Conservation (phyloP, 2,113 vertebrate species). For the Nothobranchius kuhntae region DNA sequence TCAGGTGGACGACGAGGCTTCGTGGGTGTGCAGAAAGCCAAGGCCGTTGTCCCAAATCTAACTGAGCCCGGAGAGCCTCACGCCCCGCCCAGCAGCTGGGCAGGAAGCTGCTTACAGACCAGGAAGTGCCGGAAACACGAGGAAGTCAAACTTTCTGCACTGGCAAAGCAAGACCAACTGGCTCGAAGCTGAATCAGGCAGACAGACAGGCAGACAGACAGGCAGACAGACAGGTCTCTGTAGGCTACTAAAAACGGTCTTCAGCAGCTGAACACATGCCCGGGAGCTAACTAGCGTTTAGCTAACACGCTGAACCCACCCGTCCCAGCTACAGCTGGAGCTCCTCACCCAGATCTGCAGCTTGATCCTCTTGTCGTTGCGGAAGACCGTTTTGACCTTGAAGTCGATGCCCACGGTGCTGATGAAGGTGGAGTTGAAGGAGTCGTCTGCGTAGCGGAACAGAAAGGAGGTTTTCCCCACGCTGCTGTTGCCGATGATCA, state of each 20-base stretch:
- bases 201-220: too few relatives aligned
- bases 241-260: not conserved
- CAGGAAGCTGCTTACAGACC: not conserved
- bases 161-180: constrained; percentile 14
- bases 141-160: constrained; percentile 31
- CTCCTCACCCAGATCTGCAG: constrained; percentile 90
- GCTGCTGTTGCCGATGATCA: constrained; percentile 92
- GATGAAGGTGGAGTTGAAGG: constrained; percentile 90
- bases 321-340: too few relatives aligned
- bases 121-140: constrained; percentile 18
- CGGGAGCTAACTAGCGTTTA: not conserved
- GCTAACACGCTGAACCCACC: not conserved
- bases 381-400: constrained; percentile 92
- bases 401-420: constrained; percentile 95
- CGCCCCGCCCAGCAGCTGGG: too few relatives aligned
- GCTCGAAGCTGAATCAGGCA: constrained; percentile 19
- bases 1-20: too few relatives aligned
- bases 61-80: too few relatives aligned
- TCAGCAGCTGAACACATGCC: too few relatives aligned
- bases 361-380: constrained; percentile 92
- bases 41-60: too few relatives aligned
- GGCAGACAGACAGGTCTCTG: not conserved
- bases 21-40: too few relatives aligned
- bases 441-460: constrained; percentile 91
- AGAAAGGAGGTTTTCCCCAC: constrained; percentile 94